These are phyloP conservation scores for Silurus aristotelis DNA, from an alignment of 2,797 vertebrate species.

Conservation along the genomic window DNA sequence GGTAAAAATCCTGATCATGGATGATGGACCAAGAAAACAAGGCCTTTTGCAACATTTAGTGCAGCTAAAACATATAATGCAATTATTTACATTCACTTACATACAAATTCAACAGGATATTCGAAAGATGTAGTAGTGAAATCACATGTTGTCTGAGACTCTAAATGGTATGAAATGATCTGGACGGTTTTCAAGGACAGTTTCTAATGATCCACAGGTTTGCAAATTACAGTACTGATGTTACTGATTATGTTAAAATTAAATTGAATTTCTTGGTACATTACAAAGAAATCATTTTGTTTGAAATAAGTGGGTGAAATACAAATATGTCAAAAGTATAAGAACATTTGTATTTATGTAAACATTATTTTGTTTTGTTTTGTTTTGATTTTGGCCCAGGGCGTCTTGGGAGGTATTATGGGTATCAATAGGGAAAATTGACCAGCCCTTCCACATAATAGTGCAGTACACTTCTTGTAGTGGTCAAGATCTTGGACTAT, in stretches of 20 bases:
- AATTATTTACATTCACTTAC: not conserved
- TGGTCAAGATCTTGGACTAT: conserved; percentile 51
- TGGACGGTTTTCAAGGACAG: not conserved
- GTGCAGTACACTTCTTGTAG: conserved; percentile 78
- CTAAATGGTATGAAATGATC: not conserved
- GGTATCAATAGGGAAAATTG: conserved; percentile 73
- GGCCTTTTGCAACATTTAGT: not conserved
- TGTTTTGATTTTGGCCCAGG: conserved; percentile 58
- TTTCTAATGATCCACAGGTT: not conserved
- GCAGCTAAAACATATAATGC: too few species aligned
- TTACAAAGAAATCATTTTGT: not conserved
- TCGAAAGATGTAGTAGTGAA: not conserved
- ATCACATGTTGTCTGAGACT: not conserved
- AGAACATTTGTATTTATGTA: not conserved
- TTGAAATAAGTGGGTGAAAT: not conserved
- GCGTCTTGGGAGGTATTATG: conserved; percentile 77
- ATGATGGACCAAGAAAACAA: not conserved
- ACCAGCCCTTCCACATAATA: conserved; percentile 80
- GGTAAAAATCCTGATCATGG: not conserved
- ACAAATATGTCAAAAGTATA: not conserved
- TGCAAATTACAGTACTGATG: not conserved
- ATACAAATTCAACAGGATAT: not conserved
- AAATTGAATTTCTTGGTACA: not conserved
- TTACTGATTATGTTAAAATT: not conserved
- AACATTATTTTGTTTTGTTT: not conserved